Evolutionary conservation across 2,888 invertebrate genomes (phyloP).

Genomic region (Aspidiotus rigidus): DNA sequence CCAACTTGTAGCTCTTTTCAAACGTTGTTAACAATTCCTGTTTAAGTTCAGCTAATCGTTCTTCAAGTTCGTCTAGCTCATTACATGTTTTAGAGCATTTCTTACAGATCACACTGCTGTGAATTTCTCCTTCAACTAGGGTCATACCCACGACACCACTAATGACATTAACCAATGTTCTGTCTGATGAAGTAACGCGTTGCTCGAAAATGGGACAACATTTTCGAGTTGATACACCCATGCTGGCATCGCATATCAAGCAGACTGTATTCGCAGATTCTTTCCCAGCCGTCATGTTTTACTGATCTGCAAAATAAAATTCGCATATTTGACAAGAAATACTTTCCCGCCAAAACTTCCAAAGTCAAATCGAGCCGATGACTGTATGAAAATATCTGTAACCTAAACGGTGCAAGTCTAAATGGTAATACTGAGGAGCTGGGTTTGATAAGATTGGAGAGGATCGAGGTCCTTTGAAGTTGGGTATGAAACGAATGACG

Average conservation of each 20-base stretch:
- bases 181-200: conserved; percentile 42
- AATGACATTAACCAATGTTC: conserved; percentile 44
- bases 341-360: no score
- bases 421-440: no score
- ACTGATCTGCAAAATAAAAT: conserved; percentile 6
- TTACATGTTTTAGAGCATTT: conserved; percentile 56
- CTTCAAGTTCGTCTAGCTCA: conserved; percentile 46
- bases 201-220: conserved; percentile 49
- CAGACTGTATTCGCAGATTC: conserved; percentile 43
- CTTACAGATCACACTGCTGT: conserved; percentile 51
- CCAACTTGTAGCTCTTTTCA: conserved; percentile 43
- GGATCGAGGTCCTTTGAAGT: no score
- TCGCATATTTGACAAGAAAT: neutral
- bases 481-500: no score
- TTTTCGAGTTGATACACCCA: conserved; percentile 49
- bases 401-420: no score
- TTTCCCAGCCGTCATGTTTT: conserved; percentile 34
- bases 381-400: no score
- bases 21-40: conserved; percentile 49
- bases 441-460: no score
- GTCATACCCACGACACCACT: conserved; percentile 46
- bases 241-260: conserved; percentile 53
- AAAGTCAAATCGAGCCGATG: no score
- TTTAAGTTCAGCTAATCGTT: conserved; percentile 47
- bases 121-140: conserved; percentile 48